Conservation (phyloP, 2,797 vertebrate genomes). For the Chanos chanos region DNA sequence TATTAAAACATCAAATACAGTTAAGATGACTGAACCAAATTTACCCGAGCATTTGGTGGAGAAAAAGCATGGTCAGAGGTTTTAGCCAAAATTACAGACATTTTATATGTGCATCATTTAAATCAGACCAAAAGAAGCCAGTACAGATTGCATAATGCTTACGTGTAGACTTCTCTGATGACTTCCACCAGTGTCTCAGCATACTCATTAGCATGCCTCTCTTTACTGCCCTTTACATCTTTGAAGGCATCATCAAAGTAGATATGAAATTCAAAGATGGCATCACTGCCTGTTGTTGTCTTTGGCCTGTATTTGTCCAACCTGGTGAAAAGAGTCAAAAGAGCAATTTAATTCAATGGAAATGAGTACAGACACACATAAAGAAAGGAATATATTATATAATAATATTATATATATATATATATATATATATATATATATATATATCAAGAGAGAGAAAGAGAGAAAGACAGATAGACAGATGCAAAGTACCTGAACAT, state of each 20-base stretch:
- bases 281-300: constrained; percentile 7
- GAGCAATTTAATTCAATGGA: neutral
- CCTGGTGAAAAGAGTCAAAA: constrained; percentile 44
- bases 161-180: constrained; percentile 59
- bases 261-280: constrained; percentile 64
- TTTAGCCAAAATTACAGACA: too few relatives aligned
- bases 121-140: too few relatives aligned
- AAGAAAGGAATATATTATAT: too few relatives aligned
- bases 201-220: constrained; percentile 54
- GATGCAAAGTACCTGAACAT: constrained; percentile 56
- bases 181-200: constrained; percentile 51
- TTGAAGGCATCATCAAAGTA: constrained; percentile 67
- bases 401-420: neutral
- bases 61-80: too few relatives aligned
- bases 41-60: too few relatives aligned
- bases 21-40: too few relatives aligned
- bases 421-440: neutral
- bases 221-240: constrained; percentile 5
- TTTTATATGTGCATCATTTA: too few relatives aligned
- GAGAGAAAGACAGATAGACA: too few relatives aligned
- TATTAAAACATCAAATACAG: too few relatives aligned
- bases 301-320: constrained; percentile 63
- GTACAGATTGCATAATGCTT: too few relatives aligned
- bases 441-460: too few relatives aligned
- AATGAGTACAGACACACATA: too few relatives aligned